phyloP scores from a whole-genome alignment of 2,888 invertebrate genomes.

The Microplitis deprimator region DNA sequence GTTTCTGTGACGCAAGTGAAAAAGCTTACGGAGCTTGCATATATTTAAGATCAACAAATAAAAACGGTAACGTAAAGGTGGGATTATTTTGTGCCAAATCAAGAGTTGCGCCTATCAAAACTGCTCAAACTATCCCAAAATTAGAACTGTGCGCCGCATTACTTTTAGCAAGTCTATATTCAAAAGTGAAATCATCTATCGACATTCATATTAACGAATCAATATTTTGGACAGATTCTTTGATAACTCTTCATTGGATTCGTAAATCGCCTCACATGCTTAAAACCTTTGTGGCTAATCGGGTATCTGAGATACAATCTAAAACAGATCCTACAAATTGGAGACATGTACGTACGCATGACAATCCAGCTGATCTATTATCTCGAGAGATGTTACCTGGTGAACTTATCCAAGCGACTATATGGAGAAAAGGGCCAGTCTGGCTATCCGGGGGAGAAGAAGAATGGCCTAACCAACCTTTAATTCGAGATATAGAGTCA shows the following conservation, averaged over 20 bases:
- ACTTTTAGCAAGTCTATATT: constrained; percentile 21
- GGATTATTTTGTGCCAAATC: constrained; percentile 31
- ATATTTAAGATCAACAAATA: constrained; percentile 30
- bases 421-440: constrained; percentile 34
- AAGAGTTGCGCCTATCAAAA: constrained; percentile 38
- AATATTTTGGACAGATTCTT: constrained; percentile 35
- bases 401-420: background rate
- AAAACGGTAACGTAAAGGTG: background rate
- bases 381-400: constrained; percentile 26
- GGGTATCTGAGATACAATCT: constrained; percentile 33
- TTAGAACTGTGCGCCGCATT: constrained; percentile 30
- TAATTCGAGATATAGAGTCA: background rate
- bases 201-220: background rate
- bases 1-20: constrained; percentile 52
- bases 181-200: constrained; percentile 14
- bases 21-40: constrained; percentile 49
- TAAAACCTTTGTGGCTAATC: constrained; percentile 35
- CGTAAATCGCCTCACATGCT: constrained; percentile 30
- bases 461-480: constrained; percentile 32
- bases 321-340: background rate
- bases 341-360: constrained; percentile 31
- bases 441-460: constrained; percentile 31
- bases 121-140: constrained; percentile 19
- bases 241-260: constrained; percentile 36
- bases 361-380: constrained; percentile 36